Conservation (phyloP, 2,113 vertebrate species). For the Cyprinus carpio region DNA sequence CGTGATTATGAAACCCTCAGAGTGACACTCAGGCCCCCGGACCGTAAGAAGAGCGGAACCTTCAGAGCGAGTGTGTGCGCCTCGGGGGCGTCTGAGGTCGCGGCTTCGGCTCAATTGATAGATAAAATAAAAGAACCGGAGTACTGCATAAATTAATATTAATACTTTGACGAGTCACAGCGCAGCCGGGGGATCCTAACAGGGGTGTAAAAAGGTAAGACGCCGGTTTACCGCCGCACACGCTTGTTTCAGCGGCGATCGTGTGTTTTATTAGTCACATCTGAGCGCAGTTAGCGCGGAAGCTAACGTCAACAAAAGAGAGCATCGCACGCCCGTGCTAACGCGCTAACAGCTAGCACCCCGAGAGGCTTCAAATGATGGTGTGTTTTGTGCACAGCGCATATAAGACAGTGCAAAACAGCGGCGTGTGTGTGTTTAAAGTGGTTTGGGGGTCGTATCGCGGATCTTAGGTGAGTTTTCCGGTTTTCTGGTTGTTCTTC, state of each 20-base stretch:
- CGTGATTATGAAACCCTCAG: conserved; percentile 21
- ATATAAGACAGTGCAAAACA: neutral
- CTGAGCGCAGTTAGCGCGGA: conserved; percentile 6
- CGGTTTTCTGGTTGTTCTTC: conserved; percentile 47
- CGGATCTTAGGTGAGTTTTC: conserved; percentile 14
- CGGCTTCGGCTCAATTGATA: conserved; percentile 67
- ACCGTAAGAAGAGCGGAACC: conserved; percentile 53
- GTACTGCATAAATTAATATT: conserved; percentile 12
- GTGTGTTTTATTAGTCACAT: neutral
- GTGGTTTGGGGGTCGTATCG: no score
- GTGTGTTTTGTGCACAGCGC: neutral
- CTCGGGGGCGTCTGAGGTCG: conserved; percentile 60
- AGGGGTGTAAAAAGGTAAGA: conserved; percentile 65
- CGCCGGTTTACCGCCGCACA: neutral
- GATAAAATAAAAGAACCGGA: conserved; percentile 65
- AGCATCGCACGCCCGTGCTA: conserved; percentile 38
- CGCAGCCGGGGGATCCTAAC: conserved; percentile 1
- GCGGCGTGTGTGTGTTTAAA: rapidly evolving
- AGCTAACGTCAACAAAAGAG: conserved; percentile 58
- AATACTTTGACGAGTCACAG: conserved; percentile 31
- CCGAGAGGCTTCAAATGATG: no score
- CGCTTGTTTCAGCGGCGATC: neutral
- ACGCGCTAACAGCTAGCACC: conserved; percentile 18
- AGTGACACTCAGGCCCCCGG: conserved; percentile 30
- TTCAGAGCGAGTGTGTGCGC: conserved; percentile 33